A percentile compares a stretch with the other conserved stretches of the same genome.
Evolutionary conservation across 2,113 vertebrate species (phyloP).

Genomic region (Labeo catla): DNA sequence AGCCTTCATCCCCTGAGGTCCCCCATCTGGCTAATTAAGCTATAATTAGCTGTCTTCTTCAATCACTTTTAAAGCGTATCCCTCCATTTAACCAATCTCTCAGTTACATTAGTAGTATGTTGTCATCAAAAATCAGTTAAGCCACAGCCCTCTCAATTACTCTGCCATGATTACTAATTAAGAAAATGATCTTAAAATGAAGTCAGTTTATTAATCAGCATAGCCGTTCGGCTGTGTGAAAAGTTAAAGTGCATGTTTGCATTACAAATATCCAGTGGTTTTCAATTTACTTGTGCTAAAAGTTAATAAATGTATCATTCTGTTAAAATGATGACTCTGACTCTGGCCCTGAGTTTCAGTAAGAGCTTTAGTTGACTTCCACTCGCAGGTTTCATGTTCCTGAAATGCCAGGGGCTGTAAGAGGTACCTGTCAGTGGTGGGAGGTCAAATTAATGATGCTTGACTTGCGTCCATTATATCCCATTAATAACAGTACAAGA

Average conservation of each 20-base stretch:
- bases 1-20: conserved; percentile 35
- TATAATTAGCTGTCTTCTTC: conserved; percentile 55
- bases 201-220: not conserved
- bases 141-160: conserved; percentile 25
- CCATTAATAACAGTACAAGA: conserved; percentile 59
- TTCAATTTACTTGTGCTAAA: not conserved
- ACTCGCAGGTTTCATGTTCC: conserved; percentile 46
- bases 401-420: conserved; percentile 58
- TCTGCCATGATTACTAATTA: conserved; percentile 21
- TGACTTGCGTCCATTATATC: conserved; percentile 66
- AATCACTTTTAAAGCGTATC: conserved; percentile 30
- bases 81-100: conserved; percentile 46
- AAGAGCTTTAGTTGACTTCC: conserved; percentile 66
- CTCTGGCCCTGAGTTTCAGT: conserved; percentile 21
- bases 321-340: not conserved
- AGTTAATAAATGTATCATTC: not conserved
- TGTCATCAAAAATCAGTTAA: conserved; percentile 35
- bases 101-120: conserved; percentile 4
- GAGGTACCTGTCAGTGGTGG: conserved; percentile 60
- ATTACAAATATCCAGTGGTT: not conserved
- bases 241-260: too few relatives aligned
- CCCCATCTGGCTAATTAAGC: conserved; percentile 50
- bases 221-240: not conserved
- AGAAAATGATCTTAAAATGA: conserved; percentile 16
- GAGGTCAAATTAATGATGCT: conserved; percentile 65